Evolutionary conservation across 2,797 vertebrate genomes (phyloP), one percentile per base, ranked within the genome.

Genomic region (Clarias platycephalus): DNA sequence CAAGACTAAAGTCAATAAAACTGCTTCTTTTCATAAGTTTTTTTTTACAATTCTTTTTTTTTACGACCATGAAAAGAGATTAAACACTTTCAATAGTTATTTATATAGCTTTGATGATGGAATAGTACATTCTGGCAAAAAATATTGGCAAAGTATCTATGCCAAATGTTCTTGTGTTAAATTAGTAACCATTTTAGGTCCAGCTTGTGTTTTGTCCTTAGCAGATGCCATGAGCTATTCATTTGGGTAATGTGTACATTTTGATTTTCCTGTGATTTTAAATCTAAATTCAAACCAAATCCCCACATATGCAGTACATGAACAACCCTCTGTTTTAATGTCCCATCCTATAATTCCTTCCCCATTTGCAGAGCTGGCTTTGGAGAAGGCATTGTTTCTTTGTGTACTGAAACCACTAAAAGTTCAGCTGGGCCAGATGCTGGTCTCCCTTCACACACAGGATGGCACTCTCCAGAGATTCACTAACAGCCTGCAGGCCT

Each of bases 311-410:
- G 44, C 44, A 49, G 44, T 49, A 64, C 6, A 22, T 57, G 18
- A 26, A 15, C 22, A 74, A 75, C 40, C 22, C 63, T 28, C n/a
- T 68, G 31, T 1, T 28, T 79, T 79, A 28, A 49, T 44, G 8
- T 60, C 20, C 58, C 58, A 60, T 22, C 22, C 5, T 16, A 57
- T 57, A 18, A 60, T 31, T 75, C 15, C 15, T 5, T 9, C 4
- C 10, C 4, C 18, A 31, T 28, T 53, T 70, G 64, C 92, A 97
- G 96, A 97, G 80, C 89, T 94, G 12, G 92, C 95, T 0, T 87
- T 97, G 92, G 96, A 97, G 91, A 95, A 96, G 49, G 95, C 96
- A 49, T 91, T 97, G 90, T 96, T 97, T 81, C 95, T 95, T 86
- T 96, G 94, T 0, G 93, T 96, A 22, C 94, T 97, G 82, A 91